phyloP scores from a whole-genome alignment of 2,797 vertebrate genomes.

The Ataeniobius toweri region DNA sequence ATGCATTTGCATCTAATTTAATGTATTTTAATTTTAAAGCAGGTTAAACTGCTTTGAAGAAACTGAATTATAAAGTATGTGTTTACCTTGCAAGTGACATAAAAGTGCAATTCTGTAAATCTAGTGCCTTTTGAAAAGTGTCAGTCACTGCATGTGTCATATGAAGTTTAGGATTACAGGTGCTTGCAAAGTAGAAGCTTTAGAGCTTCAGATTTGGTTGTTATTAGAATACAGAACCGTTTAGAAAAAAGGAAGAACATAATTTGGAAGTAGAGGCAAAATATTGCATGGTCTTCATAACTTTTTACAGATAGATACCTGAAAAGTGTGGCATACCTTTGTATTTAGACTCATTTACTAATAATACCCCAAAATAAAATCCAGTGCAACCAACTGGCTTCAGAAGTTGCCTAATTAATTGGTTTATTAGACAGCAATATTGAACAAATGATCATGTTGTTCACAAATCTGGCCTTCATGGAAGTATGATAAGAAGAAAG shows the following conservation, averaged over 20 bases:
- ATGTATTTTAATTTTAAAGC: background rate
- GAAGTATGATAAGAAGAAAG: too few species aligned
- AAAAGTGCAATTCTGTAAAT: background rate
- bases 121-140: background rate
- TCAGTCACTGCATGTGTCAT: background rate
- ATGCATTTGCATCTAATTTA: background rate
- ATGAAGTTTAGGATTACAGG: background rate
- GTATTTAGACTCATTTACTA: background rate
- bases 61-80: background rate
- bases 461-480: too few species aligned
- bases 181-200: background rate
- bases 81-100: background rate
- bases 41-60: slow-evolving; percentile 2
- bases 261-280: too few species aligned
- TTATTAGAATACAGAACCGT: too few species aligned
- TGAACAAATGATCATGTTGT: too few species aligned
- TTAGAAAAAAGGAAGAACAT: too few species aligned
- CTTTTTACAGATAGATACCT: background rate
- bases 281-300: background rate
- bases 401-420: background rate
- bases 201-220: background rate
- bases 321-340: background rate
- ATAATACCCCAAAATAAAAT: background rate
- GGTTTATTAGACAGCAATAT: background rate
- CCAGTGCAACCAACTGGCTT: background rate